Conservation (phyloP, 2,888 invertebrate genomes). For the Odontothrips loti region DNA sequence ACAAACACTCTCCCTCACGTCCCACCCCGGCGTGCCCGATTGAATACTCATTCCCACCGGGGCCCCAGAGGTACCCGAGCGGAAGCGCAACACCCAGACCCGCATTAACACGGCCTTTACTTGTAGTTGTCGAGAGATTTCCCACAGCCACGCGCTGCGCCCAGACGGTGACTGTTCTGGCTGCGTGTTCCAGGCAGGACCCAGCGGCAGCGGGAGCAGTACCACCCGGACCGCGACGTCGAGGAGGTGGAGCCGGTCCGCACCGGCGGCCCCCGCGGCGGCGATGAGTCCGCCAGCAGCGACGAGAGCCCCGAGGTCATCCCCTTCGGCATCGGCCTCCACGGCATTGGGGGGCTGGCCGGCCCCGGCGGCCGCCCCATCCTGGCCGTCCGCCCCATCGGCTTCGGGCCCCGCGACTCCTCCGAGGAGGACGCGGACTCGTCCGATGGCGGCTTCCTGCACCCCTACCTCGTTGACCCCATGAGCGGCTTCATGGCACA, state of each 20-base stretch:
- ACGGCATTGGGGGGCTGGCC: not conserved
- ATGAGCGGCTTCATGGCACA: not conserved
- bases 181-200: no score
- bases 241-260: slow-evolving; percentile 11
- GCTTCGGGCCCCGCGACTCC: not conserved
- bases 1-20: no score
- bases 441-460: not conserved
- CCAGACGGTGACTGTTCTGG: no score
- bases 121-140: no score
- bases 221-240: slow-evolving; percentile 3
- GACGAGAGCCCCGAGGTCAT: not conserved
- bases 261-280: not conserved
- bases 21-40: no score
- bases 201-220: not conserved
- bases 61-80: no score
- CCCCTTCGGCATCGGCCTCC: not conserved
- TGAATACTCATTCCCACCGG: no score
- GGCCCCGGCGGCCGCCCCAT: not conserved
- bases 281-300: not conserved
- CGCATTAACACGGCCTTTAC: no score
- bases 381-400: not conserved
- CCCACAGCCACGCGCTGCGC: no score
- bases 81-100: no score
- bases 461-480: not conserved
- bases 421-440: not conserved